These are phyloP conservation scores for Cassiopea andromeda DNA, from an alignment of 30 jellyfish, hydroid and myxozoan species.

Conservation along the genomic window DNA sequence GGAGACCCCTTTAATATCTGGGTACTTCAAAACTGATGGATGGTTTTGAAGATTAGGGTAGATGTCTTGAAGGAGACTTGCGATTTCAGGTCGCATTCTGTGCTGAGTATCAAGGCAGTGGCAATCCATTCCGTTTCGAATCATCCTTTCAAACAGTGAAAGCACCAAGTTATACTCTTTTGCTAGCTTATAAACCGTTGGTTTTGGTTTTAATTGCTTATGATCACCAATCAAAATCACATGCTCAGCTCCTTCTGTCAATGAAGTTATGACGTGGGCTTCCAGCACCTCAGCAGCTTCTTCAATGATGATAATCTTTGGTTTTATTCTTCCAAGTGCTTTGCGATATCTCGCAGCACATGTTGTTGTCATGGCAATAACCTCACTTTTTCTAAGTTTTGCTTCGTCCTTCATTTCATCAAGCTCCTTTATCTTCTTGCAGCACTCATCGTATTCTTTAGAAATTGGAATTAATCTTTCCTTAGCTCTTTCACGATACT, in stretches of 20 bases:
- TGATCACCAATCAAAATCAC: constrained; percentile 94
- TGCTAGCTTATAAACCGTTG: constrained; percentile 76
- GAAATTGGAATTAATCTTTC: constrained; percentile 5
- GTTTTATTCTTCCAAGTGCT: constrained; percentile 59
- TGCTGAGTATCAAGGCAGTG: constrained; percentile 76
- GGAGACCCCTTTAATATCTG: constrained; percentile 75
- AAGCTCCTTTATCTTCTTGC: constrained; percentile 59
- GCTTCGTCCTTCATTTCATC: constrained; percentile 62
- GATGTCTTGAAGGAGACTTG: constrained; percentile 63
- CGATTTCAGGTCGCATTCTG: constrained; percentile 90
- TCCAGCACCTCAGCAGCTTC: constrained; percentile 99
- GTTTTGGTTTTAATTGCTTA: constrained; percentile 87
- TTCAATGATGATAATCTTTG: constrained; percentile 77
- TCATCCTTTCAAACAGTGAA: constrained; percentile 87
- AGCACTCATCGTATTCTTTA: constrained; percentile 67
- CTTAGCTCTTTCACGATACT: not conserved
- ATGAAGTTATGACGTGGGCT: constrained; percentile 84
- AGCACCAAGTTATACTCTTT: constrained; percentile 72
- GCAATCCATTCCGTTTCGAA: constrained; percentile 82
- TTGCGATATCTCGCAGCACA: constrained; percentile 81
- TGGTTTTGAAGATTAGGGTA: constrained; percentile 83
- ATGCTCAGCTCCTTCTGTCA: constrained; percentile 74
- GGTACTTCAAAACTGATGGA: constrained; percentile 52
- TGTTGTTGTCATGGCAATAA: constrained; percentile 91
- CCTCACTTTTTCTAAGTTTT: constrained; percentile 38